Base-by-base conservation (phyloP, 2,113 vertebrate genomes). In the Calyptommatus sinebrachiatus region DNA sequence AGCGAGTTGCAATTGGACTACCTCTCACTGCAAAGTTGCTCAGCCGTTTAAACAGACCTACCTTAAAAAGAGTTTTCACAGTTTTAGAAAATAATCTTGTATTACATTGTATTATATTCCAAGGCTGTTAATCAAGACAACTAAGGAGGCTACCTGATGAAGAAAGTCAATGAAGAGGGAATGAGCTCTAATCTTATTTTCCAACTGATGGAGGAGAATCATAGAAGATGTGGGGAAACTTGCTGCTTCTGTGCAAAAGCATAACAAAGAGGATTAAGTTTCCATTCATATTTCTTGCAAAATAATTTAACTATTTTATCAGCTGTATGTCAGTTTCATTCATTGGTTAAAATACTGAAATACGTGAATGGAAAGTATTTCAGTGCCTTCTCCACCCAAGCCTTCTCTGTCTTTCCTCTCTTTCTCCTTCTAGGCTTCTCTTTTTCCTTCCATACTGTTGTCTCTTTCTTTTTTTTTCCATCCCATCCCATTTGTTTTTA, bases 161-260 rank as follows among this genome's bases (percentile, higher is more conserved):
- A 99, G 96, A 80, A 99, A 99, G 86, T 99, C 97, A 94, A 99
- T 92, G 85, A 98, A 96, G 89, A 96, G 96, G 28, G 94, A 94
- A 80, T 99, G 98, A n/a, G 98, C 98, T 90, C 99, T 98, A 95
- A 97, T 96, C 89, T 99, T 99, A 91, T 99, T 98, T 85, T 99
- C 98, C 24, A 99, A 92, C 85, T 99, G 98, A 92, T 97, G 97
- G 82, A 99, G 96, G 87, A 99, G 96, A 88, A 99, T 97, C 77
- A 99, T 95, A 8, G 98, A 99, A 0, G 96, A 97, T 81, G 97
- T 96, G 73, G 96, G 96, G 62, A 99, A 97, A 70, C 96, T 96
- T n/a, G 91, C 91, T 22, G 95, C 96, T 91, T 99, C 98, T 98
- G 89, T 14, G 48, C 77, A 75, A 83, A 86, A 84, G 83, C 16